Percentiles rank a stretch among this genome's conserved stretches.
These are phyloP conservation scores for Dioctria linearis DNA, from an alignment of 2,888 invertebrate species.

Conservation along the genomic window DNA sequence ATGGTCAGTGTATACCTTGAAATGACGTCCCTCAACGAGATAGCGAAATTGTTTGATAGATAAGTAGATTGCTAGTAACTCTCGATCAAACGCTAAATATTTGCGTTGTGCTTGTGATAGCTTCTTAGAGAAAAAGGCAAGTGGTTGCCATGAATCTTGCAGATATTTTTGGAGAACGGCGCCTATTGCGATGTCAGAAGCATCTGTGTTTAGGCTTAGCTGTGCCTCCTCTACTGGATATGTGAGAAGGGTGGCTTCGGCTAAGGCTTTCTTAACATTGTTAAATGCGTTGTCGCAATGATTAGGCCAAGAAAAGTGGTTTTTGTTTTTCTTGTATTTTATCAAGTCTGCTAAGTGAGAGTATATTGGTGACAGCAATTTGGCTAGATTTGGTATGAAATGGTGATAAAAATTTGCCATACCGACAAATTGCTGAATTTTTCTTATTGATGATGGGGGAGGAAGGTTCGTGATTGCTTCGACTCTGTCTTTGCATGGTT, in stretches of 20 bases:
- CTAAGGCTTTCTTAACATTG: conserved; percentile 47
- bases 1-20: background rate
- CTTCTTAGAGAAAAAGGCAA: background rate
- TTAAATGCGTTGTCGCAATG: background rate
- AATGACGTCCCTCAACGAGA: background rate
- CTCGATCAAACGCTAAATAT: background rate
- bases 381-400: conserved; percentile 34
- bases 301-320: background rate
- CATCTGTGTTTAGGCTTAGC: conserved; percentile 61
- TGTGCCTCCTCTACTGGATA: conserved; percentile 63
- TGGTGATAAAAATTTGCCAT: conserved; percentile 49
- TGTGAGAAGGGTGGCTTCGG: conserved; percentile 62
- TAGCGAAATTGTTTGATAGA: background rate
- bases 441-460: conserved; percentile 14
- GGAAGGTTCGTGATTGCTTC: background rate
- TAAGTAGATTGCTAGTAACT: background rate
- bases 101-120: background rate
- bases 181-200: conserved; percentile 66
- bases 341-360: background rate
- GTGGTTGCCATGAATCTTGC: conserved; percentile 63
- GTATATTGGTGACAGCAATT: conserved; percentile 41
- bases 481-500: conserved; percentile 6
- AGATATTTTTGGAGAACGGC: conserved; percentile 65
- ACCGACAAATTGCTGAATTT: conserved; percentile 38
- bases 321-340: conserved; percentile 20